Conservation (phyloP, 2,797 vertebrate genomes). For the Tapirus indicus region DNA sequence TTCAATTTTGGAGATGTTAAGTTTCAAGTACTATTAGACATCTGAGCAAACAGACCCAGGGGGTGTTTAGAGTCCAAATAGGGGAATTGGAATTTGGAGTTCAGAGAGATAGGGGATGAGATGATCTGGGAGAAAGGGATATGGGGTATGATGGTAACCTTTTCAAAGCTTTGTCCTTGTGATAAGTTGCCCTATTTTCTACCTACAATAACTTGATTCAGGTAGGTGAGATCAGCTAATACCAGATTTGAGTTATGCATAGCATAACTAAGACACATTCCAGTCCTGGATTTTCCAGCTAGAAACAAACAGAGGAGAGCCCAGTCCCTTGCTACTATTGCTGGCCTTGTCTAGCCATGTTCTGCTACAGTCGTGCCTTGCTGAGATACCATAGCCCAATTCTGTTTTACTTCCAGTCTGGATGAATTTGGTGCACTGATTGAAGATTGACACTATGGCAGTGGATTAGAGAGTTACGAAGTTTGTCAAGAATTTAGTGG, state of each 20-base stretch:
- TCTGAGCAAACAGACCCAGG: not conserved
- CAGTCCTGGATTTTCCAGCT: not conserved
- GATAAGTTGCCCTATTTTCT: not conserved
- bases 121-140: not conserved
- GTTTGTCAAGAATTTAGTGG: not conserved
- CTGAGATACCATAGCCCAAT: not conserved
- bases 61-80: not conserved
- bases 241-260: not conserved
- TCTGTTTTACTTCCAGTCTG: not conserved
- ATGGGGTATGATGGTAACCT: not conserved
- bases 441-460: not conserved
- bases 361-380: not conserved
- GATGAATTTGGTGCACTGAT: not conserved
- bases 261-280: not conserved
- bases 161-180: not conserved
- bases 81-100: not conserved
- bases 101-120: not conserved
- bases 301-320: not conserved
- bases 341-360: not conserved
- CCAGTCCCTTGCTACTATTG: not conserved
- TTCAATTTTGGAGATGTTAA: not conserved
- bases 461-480: not conserved
- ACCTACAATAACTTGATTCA: not conserved
- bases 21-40: not conserved
- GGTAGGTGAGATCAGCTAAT: too few species aligned